Evolutionary conservation across 2,113 vertebrate species (phyloP).

Genomic region (Rhabdomys dilectus): DNA sequence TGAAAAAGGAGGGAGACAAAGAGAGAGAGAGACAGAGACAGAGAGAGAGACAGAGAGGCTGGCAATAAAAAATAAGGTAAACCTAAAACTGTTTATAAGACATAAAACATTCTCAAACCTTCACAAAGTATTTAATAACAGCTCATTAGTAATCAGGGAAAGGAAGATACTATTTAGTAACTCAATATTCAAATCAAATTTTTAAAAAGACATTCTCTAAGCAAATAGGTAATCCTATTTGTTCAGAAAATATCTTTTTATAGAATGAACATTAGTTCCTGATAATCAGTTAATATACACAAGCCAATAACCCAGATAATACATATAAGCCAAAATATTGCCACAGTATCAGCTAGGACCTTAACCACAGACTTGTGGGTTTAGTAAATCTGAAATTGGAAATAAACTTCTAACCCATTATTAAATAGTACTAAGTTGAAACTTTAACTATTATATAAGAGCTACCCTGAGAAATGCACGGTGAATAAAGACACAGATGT

Average conservation of each 20-base stretch:
- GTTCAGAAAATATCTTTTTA: constrained; percentile 40
- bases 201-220: constrained; percentile 11
- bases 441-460: neutral
- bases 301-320: neutral
- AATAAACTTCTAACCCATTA: neutral
- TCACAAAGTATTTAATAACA: no score
- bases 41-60: fast-evolving
- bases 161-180: neutral
- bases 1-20: no score
- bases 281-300: neutral
- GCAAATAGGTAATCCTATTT: constrained; percentile 20
- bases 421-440: neutral
- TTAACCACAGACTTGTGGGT: no score
- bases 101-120: constrained; percentile 42
- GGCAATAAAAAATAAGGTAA: neutral
- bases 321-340: neutral
- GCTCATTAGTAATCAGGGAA: constrained; percentile 29
- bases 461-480: no score
- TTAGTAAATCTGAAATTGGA: neutral
- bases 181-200: constrained; percentile 9
- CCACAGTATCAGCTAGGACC: neutral
- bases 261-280: neutral
- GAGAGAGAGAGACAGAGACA: no score
- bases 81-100: constrained; percentile 25
- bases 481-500: no score